Conservation (phyloP, 2,888 invertebrate species). For the Caenorhabditis sp. region DNA sequence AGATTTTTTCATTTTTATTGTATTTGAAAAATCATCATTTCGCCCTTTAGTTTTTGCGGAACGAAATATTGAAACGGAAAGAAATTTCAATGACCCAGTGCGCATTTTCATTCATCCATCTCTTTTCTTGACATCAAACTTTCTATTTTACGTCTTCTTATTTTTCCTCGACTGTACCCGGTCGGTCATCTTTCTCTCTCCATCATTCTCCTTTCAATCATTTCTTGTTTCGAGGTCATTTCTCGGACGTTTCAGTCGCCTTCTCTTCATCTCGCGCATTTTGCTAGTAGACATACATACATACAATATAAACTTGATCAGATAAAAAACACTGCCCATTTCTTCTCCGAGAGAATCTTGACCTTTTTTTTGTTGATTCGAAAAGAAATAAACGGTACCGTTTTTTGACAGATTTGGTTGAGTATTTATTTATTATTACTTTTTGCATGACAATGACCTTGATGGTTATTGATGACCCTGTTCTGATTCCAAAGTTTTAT, state of each 20-base stretch:
- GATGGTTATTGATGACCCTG: not conserved
- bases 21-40: not conserved
- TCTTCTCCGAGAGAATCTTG: not conserved
- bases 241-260: conserved; percentile 39
- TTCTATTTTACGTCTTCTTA: not conserved
- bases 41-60: not conserved
- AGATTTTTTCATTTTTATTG: not conserved
- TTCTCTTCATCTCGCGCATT: conserved; percentile 13
- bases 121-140: not conserved
- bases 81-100: not conserved
- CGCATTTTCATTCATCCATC: not conserved
- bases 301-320: not conserved
- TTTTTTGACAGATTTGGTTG: not conserved
- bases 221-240: conserved; percentile 38
- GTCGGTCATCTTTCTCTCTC: not conserved
- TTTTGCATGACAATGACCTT: not conserved
- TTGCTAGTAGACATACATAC: conserved; percentile 4
- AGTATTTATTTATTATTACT: not conserved
- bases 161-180: not conserved
- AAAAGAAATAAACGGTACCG: not conserved
- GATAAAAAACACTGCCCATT: not conserved
- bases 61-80: not conserved
- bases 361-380: not conserved
- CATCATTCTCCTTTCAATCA: not conserved
- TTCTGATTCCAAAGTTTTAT: not conserved